Conservation (phyloP, 2,113 vertebrate genomes). For the Callorhinus ursinus region DNA sequence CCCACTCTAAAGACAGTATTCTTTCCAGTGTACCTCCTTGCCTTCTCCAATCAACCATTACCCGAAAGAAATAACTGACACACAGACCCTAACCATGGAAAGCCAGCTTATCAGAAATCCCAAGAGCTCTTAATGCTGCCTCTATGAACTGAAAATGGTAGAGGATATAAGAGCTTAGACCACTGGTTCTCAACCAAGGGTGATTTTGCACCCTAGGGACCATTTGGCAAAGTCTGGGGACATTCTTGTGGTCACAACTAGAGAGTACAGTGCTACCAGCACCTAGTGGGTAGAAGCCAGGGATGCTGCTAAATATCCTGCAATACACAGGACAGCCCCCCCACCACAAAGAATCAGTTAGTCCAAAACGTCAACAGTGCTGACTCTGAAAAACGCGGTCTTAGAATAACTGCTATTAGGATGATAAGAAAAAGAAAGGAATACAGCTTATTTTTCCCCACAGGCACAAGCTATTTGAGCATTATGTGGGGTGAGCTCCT, state of each 20-base stretch:
- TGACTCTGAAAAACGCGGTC: neutral
- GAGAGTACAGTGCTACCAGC: neutral
- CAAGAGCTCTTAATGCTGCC: neutral
- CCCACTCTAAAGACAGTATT: neutral
- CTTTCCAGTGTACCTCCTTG: neutral
- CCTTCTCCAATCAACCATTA: neutral
- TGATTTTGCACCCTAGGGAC: neutral
- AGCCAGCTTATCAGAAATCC: neutral
- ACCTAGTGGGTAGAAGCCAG: neutral
- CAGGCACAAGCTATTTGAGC: neutral
- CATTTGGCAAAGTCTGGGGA: neutral
- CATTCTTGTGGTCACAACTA: neutral
- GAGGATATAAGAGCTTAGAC: neutral
- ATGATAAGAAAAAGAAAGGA: neutral
- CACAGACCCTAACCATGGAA: neutral
- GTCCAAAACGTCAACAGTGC: neutral
- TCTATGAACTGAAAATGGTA: neutral
- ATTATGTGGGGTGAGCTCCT: neutral
- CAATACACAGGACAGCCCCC: neutral
- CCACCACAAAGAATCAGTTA: neutral
- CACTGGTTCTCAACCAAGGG: neutral
- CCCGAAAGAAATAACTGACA: neutral
- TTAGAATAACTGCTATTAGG: neutral
- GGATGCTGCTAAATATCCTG: neutral
- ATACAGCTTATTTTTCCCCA: neutral